Evolutionary conservation across 1,140 invertebrate species (phyloP).

Genomic region (Macrostomum lignano): DNA sequence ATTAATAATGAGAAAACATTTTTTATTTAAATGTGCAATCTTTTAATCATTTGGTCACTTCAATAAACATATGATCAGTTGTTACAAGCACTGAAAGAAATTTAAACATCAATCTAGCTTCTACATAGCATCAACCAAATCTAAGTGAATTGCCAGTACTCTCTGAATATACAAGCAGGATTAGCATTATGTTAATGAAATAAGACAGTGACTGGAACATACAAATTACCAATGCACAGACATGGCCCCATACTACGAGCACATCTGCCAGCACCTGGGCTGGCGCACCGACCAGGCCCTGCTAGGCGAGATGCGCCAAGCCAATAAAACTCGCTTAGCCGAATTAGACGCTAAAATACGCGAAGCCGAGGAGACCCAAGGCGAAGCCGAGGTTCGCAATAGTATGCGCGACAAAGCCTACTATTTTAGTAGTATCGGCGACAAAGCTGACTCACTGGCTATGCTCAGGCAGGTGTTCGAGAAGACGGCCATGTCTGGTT

Average conservation of each 20-base stretch:
- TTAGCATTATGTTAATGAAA: no score
- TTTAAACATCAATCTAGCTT: no score
- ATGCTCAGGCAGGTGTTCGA: constrained; percentile 66
- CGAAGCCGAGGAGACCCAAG: constrained; percentile 70
- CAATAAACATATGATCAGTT: no score
- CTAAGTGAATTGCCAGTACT: no score
- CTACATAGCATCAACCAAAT: no score
- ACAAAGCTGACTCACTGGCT: constrained; percentile 42
- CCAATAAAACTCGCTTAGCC: constrained; percentile 48
- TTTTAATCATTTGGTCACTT: no score
- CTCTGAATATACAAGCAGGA: no score
- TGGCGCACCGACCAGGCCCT: constrained; percentile 48
- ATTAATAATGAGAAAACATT: no score
- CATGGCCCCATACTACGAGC: constrained; percentile 94
- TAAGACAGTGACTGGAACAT: no score
- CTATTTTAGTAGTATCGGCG: constrained; percentile 75
- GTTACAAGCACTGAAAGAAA: no score
- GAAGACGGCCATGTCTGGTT: constrained; percentile 73
- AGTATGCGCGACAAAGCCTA: constrained; percentile 63
- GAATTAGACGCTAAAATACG: constrained; percentile 59
- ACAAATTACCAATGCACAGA: no score
- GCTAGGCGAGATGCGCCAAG: constrained; percentile 47
- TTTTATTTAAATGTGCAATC: no score
- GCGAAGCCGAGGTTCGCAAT: constrained; percentile 69
- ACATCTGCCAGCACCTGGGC: constrained; percentile 41